Evolutionary conservation across 2,113 vertebrate species (phyloP), one percentile per base, ranked within the genome.

Genomic region (Cochlearius cochlearius): DNA sequence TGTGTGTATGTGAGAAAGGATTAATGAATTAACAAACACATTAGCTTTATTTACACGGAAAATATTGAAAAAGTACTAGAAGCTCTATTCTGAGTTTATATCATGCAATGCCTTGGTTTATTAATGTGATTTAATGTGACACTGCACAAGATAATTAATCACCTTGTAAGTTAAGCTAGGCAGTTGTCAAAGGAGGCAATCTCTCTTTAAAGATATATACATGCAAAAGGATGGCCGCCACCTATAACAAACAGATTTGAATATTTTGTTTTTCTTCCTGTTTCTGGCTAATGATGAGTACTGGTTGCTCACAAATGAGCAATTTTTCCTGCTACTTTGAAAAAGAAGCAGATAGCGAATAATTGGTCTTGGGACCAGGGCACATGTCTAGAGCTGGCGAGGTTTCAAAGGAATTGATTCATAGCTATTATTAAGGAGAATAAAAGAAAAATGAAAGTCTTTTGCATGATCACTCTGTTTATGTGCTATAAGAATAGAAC

Each of bases 391-490:
- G 63, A 86, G 55, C 32, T 55, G 41, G 19, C 0, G 0, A 94
- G 80, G 55, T 93, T 95, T 93, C 92, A 95, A 92, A 94, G 58
- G 63, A 69, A 67, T 55, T 86, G n/a, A 75, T 88, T 77, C 26
- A 68, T 27, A 79, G 39, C 30, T 32, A 27, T 66, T 88, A 69
- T 92, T 74, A 96, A 95, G 27, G 7, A 71, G 38, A 94, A 93
- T 50, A 92, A 90, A 84, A 88, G 68, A 59, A 90, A 92, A 93
- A 93, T 67, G 0, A 36, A 68, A 92, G 13, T 14, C 22, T 93
- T 91, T 88, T 59, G 11, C 26, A 63, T 62, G 26, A 74, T 90
- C 26, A 55, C 6, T 90, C 32, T 94, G 41, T 90, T 88, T 88
- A 59, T 66, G 25, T 47, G 16, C 12, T 62, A 5, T 49, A 88